phyloP scores from a whole-genome alignment of 2,797 vertebrate species.

The Enteromius thamalakanensis region DNA sequence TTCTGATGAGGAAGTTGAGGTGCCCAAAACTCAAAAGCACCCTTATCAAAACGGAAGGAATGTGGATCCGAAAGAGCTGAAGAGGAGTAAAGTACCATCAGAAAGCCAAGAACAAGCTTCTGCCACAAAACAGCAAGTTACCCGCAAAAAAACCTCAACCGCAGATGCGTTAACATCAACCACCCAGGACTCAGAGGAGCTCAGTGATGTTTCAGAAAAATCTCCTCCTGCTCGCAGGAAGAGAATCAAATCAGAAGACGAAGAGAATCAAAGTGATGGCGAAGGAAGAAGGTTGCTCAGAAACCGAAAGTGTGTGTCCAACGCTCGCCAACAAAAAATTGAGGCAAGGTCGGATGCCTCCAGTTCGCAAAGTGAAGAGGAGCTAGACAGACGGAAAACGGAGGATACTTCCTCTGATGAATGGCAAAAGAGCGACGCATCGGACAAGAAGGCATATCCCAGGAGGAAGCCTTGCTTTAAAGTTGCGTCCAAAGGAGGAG shows the following conservation, averaged over 20 bases:
- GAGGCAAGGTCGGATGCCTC: constrained; percentile 45
- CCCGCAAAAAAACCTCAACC: constrained; percentile 58
- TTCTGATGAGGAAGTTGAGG: constrained; percentile 72
- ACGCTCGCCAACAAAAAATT: neutral
- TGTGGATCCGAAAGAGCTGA: constrained; percentile 62
- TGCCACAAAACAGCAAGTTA: constrained; percentile 63
- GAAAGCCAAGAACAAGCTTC: constrained; percentile 74
- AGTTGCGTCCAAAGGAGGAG: constrained; percentile 8
- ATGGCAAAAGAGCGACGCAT: constrained; percentile 62
- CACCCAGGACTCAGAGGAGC: constrained; percentile 67
- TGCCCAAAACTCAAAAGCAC: constrained; percentile 61
- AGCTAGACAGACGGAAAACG: constrained; percentile 54
- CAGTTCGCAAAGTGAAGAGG: constrained; percentile 63
- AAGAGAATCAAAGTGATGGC: constrained; percentile 46
- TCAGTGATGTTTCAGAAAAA: constrained; percentile 66
- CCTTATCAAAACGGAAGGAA: constrained; percentile 77
- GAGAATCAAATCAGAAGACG: constrained; percentile 60
- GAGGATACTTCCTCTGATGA: constrained; percentile 70
- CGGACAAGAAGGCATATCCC: constrained; percentile 44
- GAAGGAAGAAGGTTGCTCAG: constrained; percentile 53
- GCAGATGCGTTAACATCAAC: constrained; percentile 41
- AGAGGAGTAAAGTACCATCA: constrained; percentile 64
- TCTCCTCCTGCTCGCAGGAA: constrained; percentile 58
- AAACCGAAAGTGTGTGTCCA: constrained; percentile 52
- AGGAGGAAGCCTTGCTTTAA: constrained; percentile 56